Percentiles rank a stretch among this genome's conserved stretches.
phyloP scores from a whole-genome alignment of 2,113 vertebrate species.

The Halichoeres trimaculatus region DNA sequence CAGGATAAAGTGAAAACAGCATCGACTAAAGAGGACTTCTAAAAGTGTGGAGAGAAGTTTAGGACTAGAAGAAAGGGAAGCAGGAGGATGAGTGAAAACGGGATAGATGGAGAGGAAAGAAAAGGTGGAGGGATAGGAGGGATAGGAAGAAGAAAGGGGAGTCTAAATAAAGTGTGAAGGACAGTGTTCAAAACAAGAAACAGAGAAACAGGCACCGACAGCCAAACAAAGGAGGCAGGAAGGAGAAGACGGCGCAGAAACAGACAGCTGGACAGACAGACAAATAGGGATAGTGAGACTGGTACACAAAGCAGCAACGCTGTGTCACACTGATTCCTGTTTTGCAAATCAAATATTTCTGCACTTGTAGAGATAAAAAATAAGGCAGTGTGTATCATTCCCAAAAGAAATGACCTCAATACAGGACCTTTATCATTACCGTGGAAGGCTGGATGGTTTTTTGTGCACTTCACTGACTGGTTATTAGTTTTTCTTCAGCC shows the following conservation, averaged over 20 bases:
- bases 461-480: conserved; percentile 20
- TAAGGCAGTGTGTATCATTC: background rate
- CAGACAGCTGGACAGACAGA: background rate
- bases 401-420: conserved; percentile 37
- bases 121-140: too few species aligned
- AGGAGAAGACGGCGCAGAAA: background rate
- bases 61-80: background rate
- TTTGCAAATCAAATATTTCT: conserved; percentile 37
- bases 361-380: conserved; percentile 18
- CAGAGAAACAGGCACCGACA: background rate
- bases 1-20: background rate
- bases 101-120: background rate
- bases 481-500: conserved; percentile 24
- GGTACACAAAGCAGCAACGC: background rate
- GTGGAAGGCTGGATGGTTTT: conserved; percentile 22
- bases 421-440: conserved; percentile 22
- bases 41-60: background rate
- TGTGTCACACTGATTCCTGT: conserved; percentile 28
- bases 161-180: background rate
- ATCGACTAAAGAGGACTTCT: background rate
- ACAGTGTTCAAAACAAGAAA: background rate
- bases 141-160: too few species aligned
- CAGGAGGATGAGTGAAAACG: background rate
- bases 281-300: background rate
- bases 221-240: background rate